Evolutionary conservation across 2,797 vertebrate genomes (phyloP).

Genomic region (Podarcis siculus): DNA sequence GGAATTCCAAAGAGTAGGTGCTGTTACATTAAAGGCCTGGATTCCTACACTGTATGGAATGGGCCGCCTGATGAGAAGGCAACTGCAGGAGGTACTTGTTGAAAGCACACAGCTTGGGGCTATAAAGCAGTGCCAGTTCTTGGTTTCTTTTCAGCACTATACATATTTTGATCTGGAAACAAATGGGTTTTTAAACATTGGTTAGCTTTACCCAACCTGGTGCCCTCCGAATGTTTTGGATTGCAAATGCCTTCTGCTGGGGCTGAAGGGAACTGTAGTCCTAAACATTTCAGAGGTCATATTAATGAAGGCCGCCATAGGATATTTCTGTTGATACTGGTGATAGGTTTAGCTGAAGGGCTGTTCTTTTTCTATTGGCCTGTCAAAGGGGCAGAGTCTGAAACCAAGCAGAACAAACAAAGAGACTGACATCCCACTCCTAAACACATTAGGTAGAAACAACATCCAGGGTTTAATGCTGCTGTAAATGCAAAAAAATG

Average conservation of each 20-base stretch:
- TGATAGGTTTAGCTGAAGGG: neutral
- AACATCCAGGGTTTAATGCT: neutral
- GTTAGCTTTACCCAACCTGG: too few relatives aligned
- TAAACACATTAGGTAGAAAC: conserved; percentile 16
- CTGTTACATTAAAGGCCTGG: too few relatives aligned
- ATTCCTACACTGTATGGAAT: too few relatives aligned
- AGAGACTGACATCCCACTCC: neutral
- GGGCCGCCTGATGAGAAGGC: too few relatives aligned
- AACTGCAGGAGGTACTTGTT: neutral
- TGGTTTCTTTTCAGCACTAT: neutral
- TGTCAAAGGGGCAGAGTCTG: neutral
- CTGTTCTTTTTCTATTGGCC: conserved; percentile 2
- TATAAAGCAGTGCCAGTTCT: neutral
- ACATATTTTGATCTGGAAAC: neutral
- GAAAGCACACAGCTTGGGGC: neutral
- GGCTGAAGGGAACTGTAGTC: too few relatives aligned
- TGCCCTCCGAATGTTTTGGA: too few relatives aligned
- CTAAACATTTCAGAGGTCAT: too few relatives aligned
- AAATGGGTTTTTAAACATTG: neutral
- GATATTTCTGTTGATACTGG: neutral
- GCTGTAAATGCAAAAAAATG: neutral
- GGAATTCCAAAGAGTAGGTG: too few relatives aligned
- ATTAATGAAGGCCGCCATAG: too few relatives aligned
- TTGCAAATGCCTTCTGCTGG: too few relatives aligned
- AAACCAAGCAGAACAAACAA: conserved; percentile 8